phyloP scores from a whole-genome alignment of 1,140 invertebrate species.

The Camponotus vicinus region DNA sequence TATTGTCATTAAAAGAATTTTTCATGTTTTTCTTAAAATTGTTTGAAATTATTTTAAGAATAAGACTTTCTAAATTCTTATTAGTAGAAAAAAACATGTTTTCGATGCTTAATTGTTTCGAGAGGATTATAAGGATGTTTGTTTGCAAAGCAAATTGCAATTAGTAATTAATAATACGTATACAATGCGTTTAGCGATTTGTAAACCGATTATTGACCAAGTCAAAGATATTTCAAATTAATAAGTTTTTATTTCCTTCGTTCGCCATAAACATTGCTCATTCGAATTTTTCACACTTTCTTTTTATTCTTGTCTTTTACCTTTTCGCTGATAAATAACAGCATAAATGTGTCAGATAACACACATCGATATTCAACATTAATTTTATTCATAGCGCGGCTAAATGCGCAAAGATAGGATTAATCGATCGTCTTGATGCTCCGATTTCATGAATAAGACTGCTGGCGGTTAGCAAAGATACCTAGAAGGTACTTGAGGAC shows the following conservation, averaged over 20 bases:
- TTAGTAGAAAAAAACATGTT: background rate
- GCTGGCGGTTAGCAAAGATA: background rate
- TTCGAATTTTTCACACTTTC: background rate
- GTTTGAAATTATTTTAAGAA: background rate
- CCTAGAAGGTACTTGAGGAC: background rate
- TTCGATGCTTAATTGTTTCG: background rate
- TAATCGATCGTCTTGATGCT: background rate
- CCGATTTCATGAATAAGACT: slow-evolving; percentile 6
- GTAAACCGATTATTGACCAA: background rate
- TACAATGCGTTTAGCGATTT: background rate
- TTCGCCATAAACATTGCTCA: background rate
- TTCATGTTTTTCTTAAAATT: background rate
- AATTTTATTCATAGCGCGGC: background rate
- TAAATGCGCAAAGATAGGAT: slow-evolving; percentile 14
- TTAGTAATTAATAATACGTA: slow-evolving; percentile 36
- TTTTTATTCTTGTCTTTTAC: too few species aligned
- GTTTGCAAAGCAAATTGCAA: slow-evolving; percentile 21
- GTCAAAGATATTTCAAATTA: slow-evolving; percentile 16
- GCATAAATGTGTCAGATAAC: background rate
- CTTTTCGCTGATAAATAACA: slow-evolving; percentile 23
- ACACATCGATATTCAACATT: background rate
- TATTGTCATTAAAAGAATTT: background rate
- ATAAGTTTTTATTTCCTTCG: background rate
- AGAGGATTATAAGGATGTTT: background rate
- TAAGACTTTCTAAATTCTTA: background rate